Evolutionary conservation across 1,140 invertebrate species (phyloP).

Genomic region (Leptopilina boulardi): DNA sequence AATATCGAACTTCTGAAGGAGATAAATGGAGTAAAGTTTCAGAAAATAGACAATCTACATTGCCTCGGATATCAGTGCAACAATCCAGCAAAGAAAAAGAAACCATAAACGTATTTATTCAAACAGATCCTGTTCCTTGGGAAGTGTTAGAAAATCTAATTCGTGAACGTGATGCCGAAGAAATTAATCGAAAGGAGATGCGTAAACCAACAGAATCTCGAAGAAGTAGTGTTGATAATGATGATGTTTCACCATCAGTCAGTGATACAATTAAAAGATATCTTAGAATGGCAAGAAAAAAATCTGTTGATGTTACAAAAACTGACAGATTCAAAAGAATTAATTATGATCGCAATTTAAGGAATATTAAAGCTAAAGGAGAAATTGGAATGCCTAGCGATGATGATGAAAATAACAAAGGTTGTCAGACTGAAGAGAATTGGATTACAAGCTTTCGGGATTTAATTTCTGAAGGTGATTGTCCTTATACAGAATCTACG

Average conservation of each 20-base stretch:
- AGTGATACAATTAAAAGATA: constrained; percentile 91
- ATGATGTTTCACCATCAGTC: constrained; percentile 89
- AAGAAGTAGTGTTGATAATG: constrained; percentile 86
- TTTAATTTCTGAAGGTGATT: constrained; percentile 61
- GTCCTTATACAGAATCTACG: constrained; percentile 76
- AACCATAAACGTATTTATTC: constrained; percentile 76
- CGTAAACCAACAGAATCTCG: constrained; percentile 73
- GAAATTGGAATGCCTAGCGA: constrained; percentile 85
- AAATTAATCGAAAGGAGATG: constrained; percentile 55
- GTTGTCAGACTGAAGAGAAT: constrained; percentile 84
- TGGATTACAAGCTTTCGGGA: constrained; percentile 79
- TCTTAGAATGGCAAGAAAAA: constrained; percentile 89
- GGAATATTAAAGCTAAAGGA: constrained; percentile 88
- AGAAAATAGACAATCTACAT: constrained; percentile 71
- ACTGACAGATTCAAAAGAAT: constrained; percentile 89
- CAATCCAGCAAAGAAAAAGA: constrained; percentile 77
- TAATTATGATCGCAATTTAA: constrained; percentile 89
- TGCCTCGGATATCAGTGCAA: constrained; percentile 82
- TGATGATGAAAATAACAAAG: constrained; percentile 83
- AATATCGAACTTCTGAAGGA: constrained; percentile 58
- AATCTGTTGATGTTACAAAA: constrained; percentile 88
- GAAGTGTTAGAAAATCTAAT: constrained; percentile 74
- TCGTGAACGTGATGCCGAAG: constrained; percentile 61
- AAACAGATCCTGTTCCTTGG: constrained; percentile 79
- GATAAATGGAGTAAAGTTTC: constrained; percentile 46